Base-by-base conservation (phyloP, 2,888 invertebrate genomes). In the Vesta saturnalis region DNA sequence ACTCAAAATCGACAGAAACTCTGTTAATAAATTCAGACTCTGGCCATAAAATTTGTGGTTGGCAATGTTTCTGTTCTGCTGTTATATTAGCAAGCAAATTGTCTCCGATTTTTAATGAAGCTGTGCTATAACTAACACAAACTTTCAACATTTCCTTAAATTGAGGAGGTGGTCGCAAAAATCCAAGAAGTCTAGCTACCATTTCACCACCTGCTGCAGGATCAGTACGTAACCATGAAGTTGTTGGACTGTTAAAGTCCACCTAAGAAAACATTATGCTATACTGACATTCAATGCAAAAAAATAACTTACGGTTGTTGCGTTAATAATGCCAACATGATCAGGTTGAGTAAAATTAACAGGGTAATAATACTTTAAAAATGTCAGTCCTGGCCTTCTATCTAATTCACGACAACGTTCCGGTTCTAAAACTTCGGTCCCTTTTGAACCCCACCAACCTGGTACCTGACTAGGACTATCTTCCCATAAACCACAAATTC, bases 371-470 rank as follows among this genome's bases (percentile, higher is more conserved):
- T 96, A 97, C 73, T 94, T 91, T 19, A 96, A 87, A 76, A 94
- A 95, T 0, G 96, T 96, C 1, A 97, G 86, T 0, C 97, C 97
- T 0, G 97, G 95, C 19, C 95, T 87, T 72, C 90, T 90, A 82
- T 94, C 94, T 74, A 91, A 84, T 59, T 89, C 85, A 66, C 94
- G 91, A 79, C 97, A 97, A 79, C 94, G 90, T 23, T 92, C 90
- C 0, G 95, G 91, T 43, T 78, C 77, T 5, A 81, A 67, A 14
- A 84, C 81, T 79, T 88, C 89, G 1, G 88, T 87, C 16, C 95
- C 95, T 68, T 92, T 91, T 0, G 90, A 85, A 1, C 95, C 95
- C 96, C 96, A 96, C 96, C 96, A 96, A 0, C 94, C 94, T 0
- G 92, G 91, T 73, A 91, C 91, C 79, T 92, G 92, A 6, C 92